These are phyloP conservation scores for Sarcophaga caerulescens DNA, from an alignment of 2,888 invertebrate species.

Conservation along the genomic window DNA sequence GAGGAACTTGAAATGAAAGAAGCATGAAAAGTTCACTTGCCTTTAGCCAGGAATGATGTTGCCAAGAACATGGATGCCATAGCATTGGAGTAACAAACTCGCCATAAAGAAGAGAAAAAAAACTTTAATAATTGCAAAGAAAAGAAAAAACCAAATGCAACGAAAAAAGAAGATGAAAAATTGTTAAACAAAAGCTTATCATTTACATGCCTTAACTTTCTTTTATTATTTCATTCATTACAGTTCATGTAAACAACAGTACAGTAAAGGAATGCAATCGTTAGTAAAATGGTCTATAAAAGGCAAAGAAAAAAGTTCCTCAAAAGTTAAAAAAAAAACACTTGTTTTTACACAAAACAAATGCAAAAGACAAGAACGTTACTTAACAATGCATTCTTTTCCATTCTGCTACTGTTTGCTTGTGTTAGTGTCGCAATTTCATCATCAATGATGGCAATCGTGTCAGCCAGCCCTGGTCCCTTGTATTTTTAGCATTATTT, in stretches of 20 bases:
- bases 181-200: constrained; percentile 55
- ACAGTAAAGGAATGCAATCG: constrained; percentile 3
- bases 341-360: too few species aligned
- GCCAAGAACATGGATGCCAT: constrained; percentile 16
- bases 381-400: too few species aligned
- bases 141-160: too few species aligned
- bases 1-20: not conserved
- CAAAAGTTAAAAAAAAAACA: too few species aligned
- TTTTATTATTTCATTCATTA: constrained; percentile 43
- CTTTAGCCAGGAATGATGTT: constrained; percentile 44
- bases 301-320: too few species aligned
- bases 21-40: constrained; percentile 26
- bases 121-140: constrained; percentile 46
- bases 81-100: not conserved
- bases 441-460: constrained; percentile 17
- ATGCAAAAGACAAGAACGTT: too few species aligned
- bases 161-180: constrained; percentile 42
- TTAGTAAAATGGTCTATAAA: too few species aligned
- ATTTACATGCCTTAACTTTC: constrained; percentile 62
- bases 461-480: constrained; percentile 28
- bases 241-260: constrained; percentile 31
- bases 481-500: constrained; percentile 9
- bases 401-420: too few species aligned
- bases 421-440: not conserved
- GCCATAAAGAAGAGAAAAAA: not conserved